These are phyloP conservation scores for Camponotus floridanus DNA, from an alignment of 1,140 invertebrate genomes.

Conservation along the genomic window DNA sequence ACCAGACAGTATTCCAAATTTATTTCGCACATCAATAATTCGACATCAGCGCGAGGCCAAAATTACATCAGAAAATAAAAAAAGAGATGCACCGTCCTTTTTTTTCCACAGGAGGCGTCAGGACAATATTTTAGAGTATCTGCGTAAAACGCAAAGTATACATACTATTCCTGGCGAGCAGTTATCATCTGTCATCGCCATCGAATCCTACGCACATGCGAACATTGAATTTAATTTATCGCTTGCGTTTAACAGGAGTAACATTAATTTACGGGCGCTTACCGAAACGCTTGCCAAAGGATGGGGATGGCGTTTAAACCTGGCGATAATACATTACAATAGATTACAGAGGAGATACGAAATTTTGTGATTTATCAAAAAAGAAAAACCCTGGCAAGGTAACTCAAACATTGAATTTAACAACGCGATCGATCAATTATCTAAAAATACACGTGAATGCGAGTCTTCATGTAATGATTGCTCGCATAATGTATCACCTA, in stretches of 20 bases:
- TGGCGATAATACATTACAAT: not conserved
- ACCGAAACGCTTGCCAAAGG: not conserved
- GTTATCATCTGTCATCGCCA: conserved; percentile 51
- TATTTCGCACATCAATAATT: conserved; percentile 23
- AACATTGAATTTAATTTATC: conserved; percentile 49
- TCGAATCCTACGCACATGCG: conserved; percentile 9
- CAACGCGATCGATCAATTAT: conserved; percentile 14
- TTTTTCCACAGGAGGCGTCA: not conserved
- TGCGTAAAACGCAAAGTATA: conserved; percentile 1
- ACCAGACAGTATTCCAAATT: not conserved
- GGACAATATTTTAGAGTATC: conserved; percentile 31
- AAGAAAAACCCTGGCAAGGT: not conserved
- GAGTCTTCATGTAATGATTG: not conserved
- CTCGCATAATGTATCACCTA: conserved; percentile 9
- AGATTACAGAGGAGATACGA: not conserved
- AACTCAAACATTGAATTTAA: not conserved
- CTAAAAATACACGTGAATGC: conserved; percentile 39
- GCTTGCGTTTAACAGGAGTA: conserved; percentile 20
- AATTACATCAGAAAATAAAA: conserved; percentile 14
- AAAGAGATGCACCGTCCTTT: not conserved
- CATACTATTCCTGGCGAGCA: conserved; percentile 20
- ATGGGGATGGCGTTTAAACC: conserved; percentile 20
- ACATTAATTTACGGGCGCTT: conserved; percentile 3
- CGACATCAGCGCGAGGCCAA: not conserved
- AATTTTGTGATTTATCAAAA: conserved; percentile 20